Evolutionary conservation across 1,140 invertebrate genomes (phyloP), one percentile per base, ranked within the genome.

Genomic region (Olivierus martensii): DNA sequence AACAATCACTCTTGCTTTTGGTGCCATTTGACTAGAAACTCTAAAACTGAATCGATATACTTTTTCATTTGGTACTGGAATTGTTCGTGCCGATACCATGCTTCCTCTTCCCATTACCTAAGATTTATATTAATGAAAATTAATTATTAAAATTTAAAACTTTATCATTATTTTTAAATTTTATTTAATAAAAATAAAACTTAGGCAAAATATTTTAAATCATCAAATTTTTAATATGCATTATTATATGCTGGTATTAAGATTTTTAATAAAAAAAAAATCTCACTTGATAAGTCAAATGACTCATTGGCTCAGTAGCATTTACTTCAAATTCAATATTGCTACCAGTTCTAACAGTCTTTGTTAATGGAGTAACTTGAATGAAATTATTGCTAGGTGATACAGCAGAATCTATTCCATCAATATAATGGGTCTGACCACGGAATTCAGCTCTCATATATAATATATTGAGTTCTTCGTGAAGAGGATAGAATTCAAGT

Each of bases 101-200:
- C 90, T 83, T 3, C 90, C 90, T 35, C 90, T 76, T 14, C 87
- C 87, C 52, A 97, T 74, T 36, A 97, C 75, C 63, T 90, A 63
- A 87, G 89, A 60, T 77, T 81, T n/a, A n/a, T n/a, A n/a, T n/a
- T n/a, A n/a, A n/a, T n/a, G n/a, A n/a, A n/a, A n/a, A n/a, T n/a
- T n/a, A n/a, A n/a, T n/a, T n/a, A n/a, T n/a, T n/a, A n/a, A n/a
- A n/a, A n/a, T n/a, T n/a, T n/a, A n/a, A n/a, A n/a, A n/a, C n/a
- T n/a, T n/a, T n/a, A n/a, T n/a, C n/a, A n/a, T n/a, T n/a, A n/a
- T n/a, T n/a, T n/a, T n/a, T n/a, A n/a, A n/a, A n/a, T n/a, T n/a
- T n/a, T n/a, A n/a, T n/a, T n/a, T n/a, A n/a, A n/a, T n/a, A n/a
- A n/a, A n/a, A n/a, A n/a, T n/a, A n/a, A n/a, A n/a, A n/a, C n/a